These are phyloP conservation scores for Ondatra zibethicus DNA, from an alignment of 2,113 vertebrate species.

Conservation along the genomic window DNA sequence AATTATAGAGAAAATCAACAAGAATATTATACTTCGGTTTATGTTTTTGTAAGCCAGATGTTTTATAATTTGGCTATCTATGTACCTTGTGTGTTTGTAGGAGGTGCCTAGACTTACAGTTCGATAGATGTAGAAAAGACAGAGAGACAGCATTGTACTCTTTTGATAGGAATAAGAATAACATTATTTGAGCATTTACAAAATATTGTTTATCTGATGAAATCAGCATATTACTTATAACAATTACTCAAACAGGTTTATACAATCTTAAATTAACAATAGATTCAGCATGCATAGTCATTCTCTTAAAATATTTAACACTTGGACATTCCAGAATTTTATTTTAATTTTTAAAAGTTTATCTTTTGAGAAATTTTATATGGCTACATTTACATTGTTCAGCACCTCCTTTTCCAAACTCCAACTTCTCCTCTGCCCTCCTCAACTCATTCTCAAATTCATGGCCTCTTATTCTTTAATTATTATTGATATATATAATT, in stretches of 20 bases:
- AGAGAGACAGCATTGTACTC: not conserved
- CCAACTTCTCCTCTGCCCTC: not conserved
- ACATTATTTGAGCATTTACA: not conserved
- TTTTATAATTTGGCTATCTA: constrained; percentile 14
- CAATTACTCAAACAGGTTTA: not conserved
- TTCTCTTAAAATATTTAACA: constrained; percentile 15
- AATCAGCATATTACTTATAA: not conserved
- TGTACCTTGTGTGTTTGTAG: not conserved
- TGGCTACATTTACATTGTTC: not conserved
- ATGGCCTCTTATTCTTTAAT: not conserved
- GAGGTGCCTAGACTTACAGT: not conserved
- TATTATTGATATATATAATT: not conserved
- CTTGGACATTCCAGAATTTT: constrained; percentile 19
- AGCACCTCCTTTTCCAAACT: not conserved
- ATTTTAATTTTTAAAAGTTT: not conserved
- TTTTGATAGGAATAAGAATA: not conserved
- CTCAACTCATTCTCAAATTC: not conserved
- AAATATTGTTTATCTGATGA: not conserved
- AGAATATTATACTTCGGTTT: not conserved
- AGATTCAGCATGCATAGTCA: not conserved
- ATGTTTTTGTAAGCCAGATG: not conserved
- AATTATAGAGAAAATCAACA: not conserved
- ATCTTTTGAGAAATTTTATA: not conserved
- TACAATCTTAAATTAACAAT: not conserved
- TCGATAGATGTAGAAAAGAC: constrained; percentile 20